Percentiles rank a stretch among this genome's conserved stretches.
These are phyloP conservation scores for Lasiurus borealis DNA, from an alignment of 2,113 vertebrate genomes.

Conservation along the genomic window DNA sequence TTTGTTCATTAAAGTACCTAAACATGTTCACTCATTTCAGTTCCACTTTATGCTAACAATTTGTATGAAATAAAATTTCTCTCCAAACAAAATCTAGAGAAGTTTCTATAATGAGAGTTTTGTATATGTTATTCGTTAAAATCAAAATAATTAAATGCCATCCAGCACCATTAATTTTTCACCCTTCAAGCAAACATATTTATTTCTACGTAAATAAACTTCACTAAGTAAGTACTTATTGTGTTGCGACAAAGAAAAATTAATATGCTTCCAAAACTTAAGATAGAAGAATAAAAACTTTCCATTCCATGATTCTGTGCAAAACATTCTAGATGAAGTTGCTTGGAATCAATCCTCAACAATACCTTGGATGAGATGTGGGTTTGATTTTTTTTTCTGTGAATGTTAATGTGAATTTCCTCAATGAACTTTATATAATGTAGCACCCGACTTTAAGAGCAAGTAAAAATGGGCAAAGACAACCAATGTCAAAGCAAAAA, in stretches of 20 bases:
- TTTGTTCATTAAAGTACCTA: neutral
- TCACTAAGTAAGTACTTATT: neutral
- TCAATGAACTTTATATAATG: neutral
- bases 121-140: neutral
- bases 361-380: neutral
- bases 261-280: neutral
- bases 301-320: neutral
- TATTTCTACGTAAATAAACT: neutral
- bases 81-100: slow-evolving; percentile 4
- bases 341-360: neutral
- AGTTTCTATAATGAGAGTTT: neutral
- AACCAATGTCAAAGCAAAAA: neutral
- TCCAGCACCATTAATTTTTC: neutral
- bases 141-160: neutral
- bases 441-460: neutral
- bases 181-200: neutral
- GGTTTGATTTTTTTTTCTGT: neutral
- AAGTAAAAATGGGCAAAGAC: neutral
- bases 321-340: neutral
- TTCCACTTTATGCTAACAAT: neutral
- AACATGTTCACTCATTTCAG: neutral
- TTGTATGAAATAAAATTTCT: neutral
- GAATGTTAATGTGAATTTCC: neutral
- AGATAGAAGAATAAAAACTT: neutral
- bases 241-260: neutral